Percentiles rank a stretch among this genome's conserved stretches.
Evolutionary conservation across 2,888 invertebrate genomes (phyloP).

Genomic region (Scaptomyza caliginosa): DNA sequence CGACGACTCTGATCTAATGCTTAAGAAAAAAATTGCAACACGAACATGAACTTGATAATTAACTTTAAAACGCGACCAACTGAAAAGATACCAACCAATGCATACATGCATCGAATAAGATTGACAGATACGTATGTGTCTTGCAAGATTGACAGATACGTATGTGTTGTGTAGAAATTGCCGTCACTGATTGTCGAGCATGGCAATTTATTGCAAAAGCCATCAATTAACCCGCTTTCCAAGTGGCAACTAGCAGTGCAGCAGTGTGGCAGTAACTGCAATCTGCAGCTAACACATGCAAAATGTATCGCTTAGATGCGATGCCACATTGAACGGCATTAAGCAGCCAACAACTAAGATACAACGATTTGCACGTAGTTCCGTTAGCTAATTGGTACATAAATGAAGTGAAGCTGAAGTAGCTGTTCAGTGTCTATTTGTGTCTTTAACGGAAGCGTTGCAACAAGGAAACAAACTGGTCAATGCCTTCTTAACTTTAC

Average conservation of each 20-base stretch:
- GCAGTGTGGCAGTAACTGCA: constrained; percentile 9
- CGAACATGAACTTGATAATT: constrained; percentile 78
- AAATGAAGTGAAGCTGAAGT: constrained; percentile 20
- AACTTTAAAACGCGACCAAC: constrained; percentile 62
- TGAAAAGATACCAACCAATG: constrained; percentile 57
- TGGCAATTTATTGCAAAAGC: constrained; percentile 79
- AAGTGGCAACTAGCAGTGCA: constrained; percentile 14
- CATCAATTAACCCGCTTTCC: constrained; percentile 79
- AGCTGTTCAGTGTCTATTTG: background rate
- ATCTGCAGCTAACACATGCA: constrained; percentile 45
- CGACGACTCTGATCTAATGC: constrained; percentile 60
- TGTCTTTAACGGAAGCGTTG: constrained; percentile 33
- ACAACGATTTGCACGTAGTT: constrained; percentile 79
- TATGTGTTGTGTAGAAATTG: constrained; percentile 21
- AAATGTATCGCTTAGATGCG: constrained; percentile 63
- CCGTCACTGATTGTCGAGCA: constrained; percentile 63
- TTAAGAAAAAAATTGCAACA: constrained; percentile 72
- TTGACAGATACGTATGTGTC: constrained; percentile 45
- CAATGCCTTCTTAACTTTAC: background rate
- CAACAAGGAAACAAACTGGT: constrained; percentile 27
- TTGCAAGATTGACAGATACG: constrained; percentile 51
- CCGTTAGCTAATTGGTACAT: constrained; percentile 74
- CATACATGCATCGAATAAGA: constrained; percentile 20
- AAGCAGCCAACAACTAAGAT: constrained; percentile 54
- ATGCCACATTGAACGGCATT: constrained; percentile 57